These are phyloP conservation scores for Lycopodina hypogea DNA, from an alignment of 37 sponge, comb jelly and placozoan genomes.

Conservation along the genomic window DNA sequence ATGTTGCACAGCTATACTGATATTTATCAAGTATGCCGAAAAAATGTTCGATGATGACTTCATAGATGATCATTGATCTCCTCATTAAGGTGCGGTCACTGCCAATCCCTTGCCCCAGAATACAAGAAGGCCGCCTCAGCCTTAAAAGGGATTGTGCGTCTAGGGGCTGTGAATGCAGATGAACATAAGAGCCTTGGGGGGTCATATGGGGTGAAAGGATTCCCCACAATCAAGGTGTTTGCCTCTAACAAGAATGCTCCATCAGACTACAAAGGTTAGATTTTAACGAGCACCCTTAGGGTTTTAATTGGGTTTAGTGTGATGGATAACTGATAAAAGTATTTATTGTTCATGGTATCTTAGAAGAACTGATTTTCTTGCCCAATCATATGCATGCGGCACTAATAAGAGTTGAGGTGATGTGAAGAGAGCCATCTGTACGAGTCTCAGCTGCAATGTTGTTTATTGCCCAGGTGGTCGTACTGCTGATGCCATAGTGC, in stretches of 20 bases:
- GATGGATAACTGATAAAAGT: neutral
- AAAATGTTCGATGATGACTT: too few relatives aligned
- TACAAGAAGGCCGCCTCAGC: slow-evolving; percentile 97
- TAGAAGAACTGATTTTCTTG: too few relatives aligned
- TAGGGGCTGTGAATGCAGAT: slow-evolving; percentile 94
- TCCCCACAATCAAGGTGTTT: slow-evolving; percentile 98
- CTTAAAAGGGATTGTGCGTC: slow-evolving; percentile 85
- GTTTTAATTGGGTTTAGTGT: neutral
- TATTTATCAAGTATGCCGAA: neutral
- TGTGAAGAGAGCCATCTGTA: too few relatives aligned
- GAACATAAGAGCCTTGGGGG: slow-evolving; percentile 74
- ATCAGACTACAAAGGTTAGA: slow-evolving; percentile 77
- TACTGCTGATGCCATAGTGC: slow-evolving; percentile 66
- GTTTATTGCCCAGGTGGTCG: slow-evolving; percentile 48
- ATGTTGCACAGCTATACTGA: neutral
- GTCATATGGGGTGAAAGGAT: slow-evolving; percentile 84
- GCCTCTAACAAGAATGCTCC: slow-evolving; percentile 90
- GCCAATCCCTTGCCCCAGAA: slow-evolving; percentile 87
- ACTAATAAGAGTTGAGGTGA: too few relatives aligned
- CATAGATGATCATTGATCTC: too few relatives aligned
- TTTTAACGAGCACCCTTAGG: neutral
- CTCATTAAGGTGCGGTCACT: slow-evolving; percentile 94
- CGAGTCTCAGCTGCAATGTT: too few relatives aligned
- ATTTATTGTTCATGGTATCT: too few relatives aligned
- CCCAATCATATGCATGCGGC: too few relatives aligned